Evolutionary conservation across 1,140 invertebrate genomes (phyloP), one percentile per base, ranked within the genome.

Genomic region (Heliconius eleuchia): DNA sequence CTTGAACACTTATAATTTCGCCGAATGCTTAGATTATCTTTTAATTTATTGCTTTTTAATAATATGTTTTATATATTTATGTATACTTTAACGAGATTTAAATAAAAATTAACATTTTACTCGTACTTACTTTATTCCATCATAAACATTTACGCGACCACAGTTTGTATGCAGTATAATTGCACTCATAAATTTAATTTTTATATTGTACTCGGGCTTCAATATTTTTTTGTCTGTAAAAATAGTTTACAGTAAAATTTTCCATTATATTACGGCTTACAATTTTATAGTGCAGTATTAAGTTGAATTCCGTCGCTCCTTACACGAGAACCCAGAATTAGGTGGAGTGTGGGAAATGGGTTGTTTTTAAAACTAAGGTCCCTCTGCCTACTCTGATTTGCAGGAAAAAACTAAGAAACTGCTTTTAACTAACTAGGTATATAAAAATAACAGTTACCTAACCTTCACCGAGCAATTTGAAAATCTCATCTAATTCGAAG

Each of bases 141-240:
- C 60, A 66, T 66, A 66, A 66, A 66, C 60, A 66, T 66, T 66
- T 27, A 66, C 13, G 11, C 60, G 27, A 30, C 60, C 60, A 66
- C 60, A 66, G n/a, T 66, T 66, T 66, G n/a, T 66, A 66, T 66
- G 60, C 60, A 66, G 27, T 66, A 66, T 66, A 66, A 66, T 66
- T 66, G 60, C 60, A 66, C 23, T 2, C 60, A 66, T 66, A 66
- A 66, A 30, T 66, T 66, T 66, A 66, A 66, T 66, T 66, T 27
- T 66, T 66, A 66, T 66, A 66, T 66, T 66, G 60, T 66, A 66
- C 23, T 66, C 60, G 23, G 60, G 27, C 60, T 30, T 66, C 60
- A 30, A 66, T 66, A 66, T 13, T 30, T 66, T 66, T 66, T 66
- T 23, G 13, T 30, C 27, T 3, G 23, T 66, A 66, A 66, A 66